Conservation (phyloP, 1,140 invertebrate genomes). For the Lepidurus packardi region DNA sequence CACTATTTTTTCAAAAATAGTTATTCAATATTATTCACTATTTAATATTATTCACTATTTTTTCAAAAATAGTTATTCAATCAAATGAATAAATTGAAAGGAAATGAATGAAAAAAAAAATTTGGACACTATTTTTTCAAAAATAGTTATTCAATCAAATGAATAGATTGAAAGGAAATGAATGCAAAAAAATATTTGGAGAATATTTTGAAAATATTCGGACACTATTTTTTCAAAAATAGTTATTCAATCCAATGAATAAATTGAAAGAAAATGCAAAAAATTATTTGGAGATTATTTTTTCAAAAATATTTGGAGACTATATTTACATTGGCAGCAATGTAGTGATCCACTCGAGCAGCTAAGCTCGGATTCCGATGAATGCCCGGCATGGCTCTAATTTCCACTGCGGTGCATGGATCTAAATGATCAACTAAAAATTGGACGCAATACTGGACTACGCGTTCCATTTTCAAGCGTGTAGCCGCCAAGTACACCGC, state of each 20-base stretch:
- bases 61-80: too few relatives aligned
- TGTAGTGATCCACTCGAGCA: conserved; percentile 61
- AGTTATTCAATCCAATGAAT: too few relatives aligned
- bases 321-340: conserved; percentile 56
- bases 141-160: too few relatives aligned
- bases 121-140: too few relatives aligned
- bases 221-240: too few relatives aligned
- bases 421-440: conserved; percentile 62
- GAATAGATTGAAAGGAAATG: not conserved
- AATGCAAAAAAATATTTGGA: not conserved
- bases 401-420: conserved; percentile 63
- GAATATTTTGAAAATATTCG: too few relatives aligned
- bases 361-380: conserved; percentile 55
- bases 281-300: not conserved
- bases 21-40: too few relatives aligned
- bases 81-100: too few relatives aligned
- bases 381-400: conserved; percentile 61
- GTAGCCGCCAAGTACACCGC: conserved; percentile 67
- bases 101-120: too few relatives aligned
- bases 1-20: conserved; percentile 31
- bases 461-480: conserved; percentile 64
- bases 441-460: conserved; percentile 61
- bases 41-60: too few relatives aligned
- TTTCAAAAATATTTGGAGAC: not conserved
- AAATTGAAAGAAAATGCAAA: not conserved